Conservation (phyloP, 1,140 invertebrate genomes). For the Ceratitis capitata region DNA sequence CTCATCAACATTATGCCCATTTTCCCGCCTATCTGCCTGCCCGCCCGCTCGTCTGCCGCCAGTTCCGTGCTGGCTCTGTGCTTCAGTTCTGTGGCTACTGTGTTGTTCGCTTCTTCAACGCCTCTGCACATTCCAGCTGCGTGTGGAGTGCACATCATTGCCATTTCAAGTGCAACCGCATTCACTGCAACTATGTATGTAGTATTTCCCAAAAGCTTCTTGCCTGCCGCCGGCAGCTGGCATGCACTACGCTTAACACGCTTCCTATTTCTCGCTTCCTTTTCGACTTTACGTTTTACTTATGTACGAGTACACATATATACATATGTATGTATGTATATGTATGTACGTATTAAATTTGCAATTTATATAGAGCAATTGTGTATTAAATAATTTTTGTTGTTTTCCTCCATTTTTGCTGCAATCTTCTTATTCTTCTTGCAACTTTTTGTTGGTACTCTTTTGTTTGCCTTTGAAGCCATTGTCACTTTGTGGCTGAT, state of each 20-base stretch:
- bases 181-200: slow-evolving; percentile 27
- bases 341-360: too few relatives aligned
- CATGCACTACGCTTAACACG: neutral
- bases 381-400: neutral
- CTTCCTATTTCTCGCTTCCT: slow-evolving; percentile 24
- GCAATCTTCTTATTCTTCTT: neutral
- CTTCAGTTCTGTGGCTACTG: too few relatives aligned
- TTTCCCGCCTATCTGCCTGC: neutral
- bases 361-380: too few relatives aligned
- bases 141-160: neutral
- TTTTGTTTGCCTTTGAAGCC: slow-evolving; percentile 1
- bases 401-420: neutral
- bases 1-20: too few relatives aligned
- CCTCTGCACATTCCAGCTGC: neutral
- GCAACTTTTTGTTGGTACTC: neutral
- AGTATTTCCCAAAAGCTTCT: slow-evolving; percentile 8
- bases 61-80: too few relatives aligned
- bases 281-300: neutral
- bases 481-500: slow-evolving; percentile 36
- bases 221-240: slow-evolving; percentile 13
- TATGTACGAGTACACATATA: neutral
- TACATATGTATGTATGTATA: too few relatives aligned
- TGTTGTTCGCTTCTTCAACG: too few relatives aligned
- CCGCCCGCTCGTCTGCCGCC: neutral
- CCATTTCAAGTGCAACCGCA: slow-evolving; percentile 31